phyloP scores from a whole-genome alignment of 2,888 invertebrate species.

The Slavum lentiscoides region DNA sequence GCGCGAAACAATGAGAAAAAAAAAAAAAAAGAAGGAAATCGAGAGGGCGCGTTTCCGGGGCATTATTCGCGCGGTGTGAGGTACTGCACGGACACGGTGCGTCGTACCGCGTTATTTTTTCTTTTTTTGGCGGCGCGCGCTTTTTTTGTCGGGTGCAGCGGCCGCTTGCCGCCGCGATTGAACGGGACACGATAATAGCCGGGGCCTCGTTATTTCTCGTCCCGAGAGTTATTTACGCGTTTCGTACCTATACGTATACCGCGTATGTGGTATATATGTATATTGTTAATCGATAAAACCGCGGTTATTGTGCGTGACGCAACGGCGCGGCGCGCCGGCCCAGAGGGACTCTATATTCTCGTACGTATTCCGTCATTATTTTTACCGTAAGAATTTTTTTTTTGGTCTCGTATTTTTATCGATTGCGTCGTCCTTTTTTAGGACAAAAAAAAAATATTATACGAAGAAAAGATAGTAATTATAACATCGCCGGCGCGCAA shows the following conservation, averaged over 20 bases:
- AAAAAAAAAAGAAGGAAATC: conserved; percentile 21
- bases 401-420: conserved; percentile 18
- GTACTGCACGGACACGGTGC: no score
- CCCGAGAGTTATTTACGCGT: background rate
- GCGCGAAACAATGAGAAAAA: no score
- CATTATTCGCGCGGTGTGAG: conserved; percentile 19
- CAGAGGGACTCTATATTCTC: conserved; percentile 22
- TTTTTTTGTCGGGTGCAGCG: conserved; percentile 44
- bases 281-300: conserved; percentile 39
- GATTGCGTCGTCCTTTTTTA: conserved; percentile 44
- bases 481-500: conserved; percentile 42
- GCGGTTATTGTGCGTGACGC: conserved; percentile 21
- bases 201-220: conserved; percentile 34
- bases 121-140: conserved; percentile 33
- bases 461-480: conserved; percentile 11
- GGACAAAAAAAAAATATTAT: background rate
- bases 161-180: background rate
- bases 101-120: no score
- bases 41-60: conserved; percentile 40
- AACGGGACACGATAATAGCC: conserved; percentile 11
- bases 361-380: background rate
- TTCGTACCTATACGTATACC: background rate
- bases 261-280: no score
- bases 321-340: conserved; percentile 12
- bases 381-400: background rate